Evolutionary conservation across 2,888 invertebrate genomes (phyloP).

Genomic region (Tetrapedia diversipes): DNA sequence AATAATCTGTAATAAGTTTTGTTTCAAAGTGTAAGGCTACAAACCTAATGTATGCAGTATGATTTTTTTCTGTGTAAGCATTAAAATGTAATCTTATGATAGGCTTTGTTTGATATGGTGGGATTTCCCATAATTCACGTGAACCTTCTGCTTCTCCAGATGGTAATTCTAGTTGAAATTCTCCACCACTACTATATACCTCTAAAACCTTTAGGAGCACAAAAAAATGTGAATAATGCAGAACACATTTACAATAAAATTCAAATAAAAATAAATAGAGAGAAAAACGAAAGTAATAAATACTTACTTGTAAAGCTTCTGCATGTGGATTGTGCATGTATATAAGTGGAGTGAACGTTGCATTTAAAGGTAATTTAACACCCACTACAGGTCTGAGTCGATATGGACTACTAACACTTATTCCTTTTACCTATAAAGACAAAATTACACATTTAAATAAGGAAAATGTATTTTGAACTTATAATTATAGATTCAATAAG

Average conservation of each 20-base stretch:
- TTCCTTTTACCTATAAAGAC: conserved; percentile 88
- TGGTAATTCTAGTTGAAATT: conserved; percentile 94
- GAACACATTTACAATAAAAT: too few relatives aligned
- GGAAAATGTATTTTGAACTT: conserved; percentile 19
- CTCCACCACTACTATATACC: conserved; percentile 94
- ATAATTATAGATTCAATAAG: conserved; percentile 17
- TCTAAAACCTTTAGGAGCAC: conserved; percentile 86
- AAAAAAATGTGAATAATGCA: neutral
- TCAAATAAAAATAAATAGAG: neutral
- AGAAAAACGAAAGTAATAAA: neutral
- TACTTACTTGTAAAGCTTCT: conserved; percentile 91
- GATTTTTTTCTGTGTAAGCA: conserved; percentile 90
- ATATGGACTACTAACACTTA: conserved; percentile 95
- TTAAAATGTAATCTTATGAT: conserved; percentile 94
- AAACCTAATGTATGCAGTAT: conserved; percentile 92
- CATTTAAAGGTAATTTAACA: conserved; percentile 95
- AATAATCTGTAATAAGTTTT: neutral
- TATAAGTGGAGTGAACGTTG: conserved; percentile 94
- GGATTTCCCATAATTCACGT: conserved; percentile 94
- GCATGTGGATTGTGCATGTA: conserved; percentile 97
- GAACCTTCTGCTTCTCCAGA: conserved; percentile 90
- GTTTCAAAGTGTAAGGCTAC: conserved; percentile 82
- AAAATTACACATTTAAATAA: conserved; percentile 1
- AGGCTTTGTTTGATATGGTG: conserved; percentile 93
- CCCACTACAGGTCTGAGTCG: conserved; percentile 95